Percentiles rank a stretch among this genome's conserved stretches.
These are phyloP conservation scores for Tetragnatha versicolor DNA, from an alignment of 1,140 invertebrate genomes.

Conservation along the genomic window DNA sequence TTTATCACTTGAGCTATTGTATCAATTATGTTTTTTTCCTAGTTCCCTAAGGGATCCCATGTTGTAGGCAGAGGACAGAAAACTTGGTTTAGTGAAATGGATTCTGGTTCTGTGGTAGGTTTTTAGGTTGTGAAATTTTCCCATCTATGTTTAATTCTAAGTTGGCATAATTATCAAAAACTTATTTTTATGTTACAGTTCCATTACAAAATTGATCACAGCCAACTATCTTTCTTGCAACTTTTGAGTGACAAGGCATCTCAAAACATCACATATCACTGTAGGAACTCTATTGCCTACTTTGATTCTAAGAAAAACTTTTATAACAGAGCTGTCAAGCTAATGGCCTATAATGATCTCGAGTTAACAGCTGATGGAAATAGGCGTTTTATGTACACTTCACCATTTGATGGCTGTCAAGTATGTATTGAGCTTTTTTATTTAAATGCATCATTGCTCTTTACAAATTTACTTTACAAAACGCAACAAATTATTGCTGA, in stretches of 20 bases:
- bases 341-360: slow-evolving; percentile 82
- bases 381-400: slow-evolving; percentile 74
- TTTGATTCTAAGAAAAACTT: slow-evolving; percentile 74
- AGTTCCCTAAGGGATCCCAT: slow-evolving; percentile 58
- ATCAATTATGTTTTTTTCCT: slow-evolving; percentile 26
- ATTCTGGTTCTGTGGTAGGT: slow-evolving; percentile 58
- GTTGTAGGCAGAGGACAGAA: slow-evolving; percentile 57
- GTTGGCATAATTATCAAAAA: not conserved
- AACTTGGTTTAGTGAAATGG: slow-evolving; percentile 62
- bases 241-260: slow-evolving; percentile 75
- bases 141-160: not conserved
- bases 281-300: slow-evolving; percentile 80
- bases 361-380: slow-evolving; percentile 74
- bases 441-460: too few species aligned
- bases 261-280: slow-evolving; percentile 87
- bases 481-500: too few species aligned
- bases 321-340: slow-evolving; percentile 75
- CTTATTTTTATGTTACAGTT: slow-evolving; percentile 69
- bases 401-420: slow-evolving; percentile 80
- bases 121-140: not conserved
- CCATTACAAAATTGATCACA: slow-evolving; percentile 83
- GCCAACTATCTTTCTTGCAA: slow-evolving; percentile 84
- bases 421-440: slow-evolving; percentile 65
- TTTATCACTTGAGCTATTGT: too few species aligned
- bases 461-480: too few species aligned